Conservation (phyloP, 2,113 vertebrate genomes). For the Psilopsiagon aymara region DNA sequence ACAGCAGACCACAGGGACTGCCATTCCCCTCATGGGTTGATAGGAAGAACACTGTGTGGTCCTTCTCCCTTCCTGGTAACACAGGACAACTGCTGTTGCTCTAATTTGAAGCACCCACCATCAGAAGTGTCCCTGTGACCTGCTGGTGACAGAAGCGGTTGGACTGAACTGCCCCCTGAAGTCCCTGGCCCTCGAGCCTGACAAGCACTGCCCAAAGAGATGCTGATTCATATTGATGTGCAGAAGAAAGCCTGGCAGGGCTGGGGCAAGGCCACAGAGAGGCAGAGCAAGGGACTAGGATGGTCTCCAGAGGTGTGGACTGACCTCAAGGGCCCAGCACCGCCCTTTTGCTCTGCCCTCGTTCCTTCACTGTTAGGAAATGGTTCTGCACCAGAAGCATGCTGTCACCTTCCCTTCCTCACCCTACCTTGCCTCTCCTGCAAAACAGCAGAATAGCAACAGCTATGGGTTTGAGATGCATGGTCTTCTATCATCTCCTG, state of each 20-base stretch:
- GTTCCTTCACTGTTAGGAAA: neutral
- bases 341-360: neutral
- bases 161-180: neutral
- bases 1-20: neutral
- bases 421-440: neutral
- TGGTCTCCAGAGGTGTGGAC: neutral
- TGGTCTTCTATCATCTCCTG: neutral
- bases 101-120: neutral
- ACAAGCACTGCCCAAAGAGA: neutral
- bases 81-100: neutral
- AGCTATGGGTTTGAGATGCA: neutral
- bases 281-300: neutral
- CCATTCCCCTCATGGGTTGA: neutral
- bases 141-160: fast-evolving
- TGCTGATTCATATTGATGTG: neutral
- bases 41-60: neutral
- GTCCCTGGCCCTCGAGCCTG: too few species aligned
- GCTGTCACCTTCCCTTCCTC: neutral
- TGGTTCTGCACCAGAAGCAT: neutral
- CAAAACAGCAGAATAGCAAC: neutral
- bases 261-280: neutral
- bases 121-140: neutral
- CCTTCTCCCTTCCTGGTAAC: neutral
- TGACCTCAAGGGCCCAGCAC: neutral
- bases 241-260: neutral